These are phyloP conservation scores for Sturmia bella DNA, from an alignment of 2,888 invertebrate species.

Conservation along the genomic window DNA sequence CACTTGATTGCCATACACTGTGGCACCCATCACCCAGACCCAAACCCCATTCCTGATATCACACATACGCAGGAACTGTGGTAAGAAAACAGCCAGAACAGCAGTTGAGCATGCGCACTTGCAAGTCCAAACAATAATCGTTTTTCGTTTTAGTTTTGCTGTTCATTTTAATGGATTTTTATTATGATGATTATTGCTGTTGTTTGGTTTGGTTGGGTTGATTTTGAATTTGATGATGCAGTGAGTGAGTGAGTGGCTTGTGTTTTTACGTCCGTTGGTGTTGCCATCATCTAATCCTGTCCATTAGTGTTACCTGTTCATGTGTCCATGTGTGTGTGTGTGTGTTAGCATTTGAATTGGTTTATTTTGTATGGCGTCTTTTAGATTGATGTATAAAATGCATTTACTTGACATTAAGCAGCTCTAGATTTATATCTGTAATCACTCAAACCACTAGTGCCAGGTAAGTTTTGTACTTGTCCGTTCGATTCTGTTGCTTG, in stretches of 20 bases:
- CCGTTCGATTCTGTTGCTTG: slow-evolving; percentile 32
- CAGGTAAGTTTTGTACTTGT: slow-evolving; percentile 61
- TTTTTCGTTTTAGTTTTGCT: slow-evolving; percentile 46
- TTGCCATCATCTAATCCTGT: slow-evolving; percentile 54
- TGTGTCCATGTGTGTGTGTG: slow-evolving; percentile 1
- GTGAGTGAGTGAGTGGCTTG: slow-evolving; percentile 27
- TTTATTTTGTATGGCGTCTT: slow-evolving; percentile 41
- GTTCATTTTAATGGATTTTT: slow-evolving; percentile 61
- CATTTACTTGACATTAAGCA: slow-evolving; percentile 72
- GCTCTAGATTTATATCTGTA: slow-evolving; percentile 72
- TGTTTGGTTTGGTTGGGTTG: slow-evolving; percentile 21
- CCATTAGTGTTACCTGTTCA: slow-evolving; percentile 30
- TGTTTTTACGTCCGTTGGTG: background rate
- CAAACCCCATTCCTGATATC: background rate
- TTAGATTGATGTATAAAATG: slow-evolving; percentile 72
- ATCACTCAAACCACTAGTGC: slow-evolving; percentile 70
- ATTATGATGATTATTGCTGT: slow-evolving; percentile 50
- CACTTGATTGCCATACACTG: slow-evolving; percentile 64
- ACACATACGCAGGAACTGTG: background rate
- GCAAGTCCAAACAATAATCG: slow-evolving; percentile 55
- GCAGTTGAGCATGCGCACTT: slow-evolving; percentile 63
- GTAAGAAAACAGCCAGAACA: slow-evolving; percentile 22
- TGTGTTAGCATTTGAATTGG: slow-evolving; percentile 16
- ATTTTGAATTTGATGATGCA: background rate
- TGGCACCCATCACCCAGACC: slow-evolving; percentile 15